These are phyloP conservation scores for Podargus strigoides DNA, from an alignment of 2,797 vertebrate species.

Conservation along the genomic window DNA sequence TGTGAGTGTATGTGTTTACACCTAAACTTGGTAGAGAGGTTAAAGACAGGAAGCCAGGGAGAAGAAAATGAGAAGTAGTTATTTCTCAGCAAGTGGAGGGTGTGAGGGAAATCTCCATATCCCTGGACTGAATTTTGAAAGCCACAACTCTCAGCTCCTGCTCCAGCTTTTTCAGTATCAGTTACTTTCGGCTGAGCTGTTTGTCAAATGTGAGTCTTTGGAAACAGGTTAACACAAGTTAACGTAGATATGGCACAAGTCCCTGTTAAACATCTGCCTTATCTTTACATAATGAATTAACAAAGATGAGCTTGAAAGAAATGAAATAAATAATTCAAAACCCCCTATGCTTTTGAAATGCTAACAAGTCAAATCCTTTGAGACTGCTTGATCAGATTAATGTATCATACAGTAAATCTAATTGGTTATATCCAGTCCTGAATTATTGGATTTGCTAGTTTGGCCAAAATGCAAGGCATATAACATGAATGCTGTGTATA, in stretches of 20 bases:
- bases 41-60: neutral
- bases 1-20: neutral
- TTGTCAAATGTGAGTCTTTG: neutral
- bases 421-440: neutral
- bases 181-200: neutral
- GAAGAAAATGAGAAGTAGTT: neutral
- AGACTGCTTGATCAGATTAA: slow-evolving; percentile 15
- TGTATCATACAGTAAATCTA: neutral
- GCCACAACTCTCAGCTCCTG: neutral
- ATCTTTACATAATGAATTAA: slow-evolving; percentile 45
- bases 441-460: slow-evolving; percentile 8
- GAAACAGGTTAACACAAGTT: neutral
- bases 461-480: neutral
- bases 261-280: slow-evolving; percentile 42
- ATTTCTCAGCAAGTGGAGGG: neutral
- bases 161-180: neutral
- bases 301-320: slow-evolving; percentile 44
- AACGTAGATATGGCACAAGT: neutral
- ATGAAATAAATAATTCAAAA: slow-evolving; percentile 55
- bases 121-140: neutral
- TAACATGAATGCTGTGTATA: neutral
- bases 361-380: slow-evolving; percentile 14
- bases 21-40: neutral
- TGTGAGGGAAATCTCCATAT: neutral
- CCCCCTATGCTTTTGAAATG: slow-evolving; percentile 38